A percentile compares a stretch with the other conserved stretches of the same genome.
phyloP scores from a whole-genome alignment of 2,113 vertebrate species.

The Cygnus atratus region DNA sequence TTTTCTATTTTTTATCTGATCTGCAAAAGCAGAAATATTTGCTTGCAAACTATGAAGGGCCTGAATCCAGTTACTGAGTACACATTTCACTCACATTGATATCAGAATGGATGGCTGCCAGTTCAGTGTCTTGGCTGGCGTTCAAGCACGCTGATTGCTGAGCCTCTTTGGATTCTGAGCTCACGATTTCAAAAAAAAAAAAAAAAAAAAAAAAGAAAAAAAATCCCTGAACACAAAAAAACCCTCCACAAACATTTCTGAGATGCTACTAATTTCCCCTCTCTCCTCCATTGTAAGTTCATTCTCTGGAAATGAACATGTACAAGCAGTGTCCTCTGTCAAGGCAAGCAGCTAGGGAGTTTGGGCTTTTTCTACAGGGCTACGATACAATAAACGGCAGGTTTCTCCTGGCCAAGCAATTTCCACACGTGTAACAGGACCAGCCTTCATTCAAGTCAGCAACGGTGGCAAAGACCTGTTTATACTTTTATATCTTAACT shows the following conservation, averaged over 20 bases:
- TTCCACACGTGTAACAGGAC: slow-evolving; percentile 9
- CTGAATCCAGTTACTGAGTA: slow-evolving; percentile 76
- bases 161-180: slow-evolving; percentile 64
- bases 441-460: slow-evolving; percentile 35
- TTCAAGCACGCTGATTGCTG: slow-evolving; percentile 73
- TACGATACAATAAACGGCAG: not conserved
- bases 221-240: not conserved
- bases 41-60: slow-evolving; percentile 75
- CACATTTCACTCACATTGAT: slow-evolving; percentile 75
- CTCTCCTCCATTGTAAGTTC: slow-evolving; percentile 7
- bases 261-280: slow-evolving; percentile 10
- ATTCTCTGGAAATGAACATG: not conserved
- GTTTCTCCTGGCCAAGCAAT: slow-evolving; percentile 17
- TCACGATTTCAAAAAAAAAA: slow-evolving; percentile 32
- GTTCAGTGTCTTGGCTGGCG: slow-evolving; percentile 70
- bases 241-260: slow-evolving; percentile 56
- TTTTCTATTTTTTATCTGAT: slow-evolving; percentile 45
- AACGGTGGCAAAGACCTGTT: slow-evolving; percentile 31
- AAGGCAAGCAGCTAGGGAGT: not conserved
- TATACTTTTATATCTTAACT: not conserved
- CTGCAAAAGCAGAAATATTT: slow-evolving; percentile 74
- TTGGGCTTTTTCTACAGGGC: not conserved
- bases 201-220: not conserved
- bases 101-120: slow-evolving; percentile 77
- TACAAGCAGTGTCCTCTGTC: not conserved